Base-by-base conservation (phyloP, 2,797 vertebrate species). In the Characodon lateralis region DNA sequence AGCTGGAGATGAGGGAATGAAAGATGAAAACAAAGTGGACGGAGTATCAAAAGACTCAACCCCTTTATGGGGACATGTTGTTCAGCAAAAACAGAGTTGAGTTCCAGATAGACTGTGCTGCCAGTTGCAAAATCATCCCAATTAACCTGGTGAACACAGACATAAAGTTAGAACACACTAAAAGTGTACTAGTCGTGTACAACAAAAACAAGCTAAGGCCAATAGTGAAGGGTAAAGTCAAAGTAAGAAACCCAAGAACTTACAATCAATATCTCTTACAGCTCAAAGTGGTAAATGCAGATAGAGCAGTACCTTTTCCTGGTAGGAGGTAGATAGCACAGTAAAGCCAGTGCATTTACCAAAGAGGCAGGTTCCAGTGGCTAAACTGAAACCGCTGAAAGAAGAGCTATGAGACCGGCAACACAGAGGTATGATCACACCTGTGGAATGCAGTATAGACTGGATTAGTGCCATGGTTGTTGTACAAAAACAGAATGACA, bases 361-460 rank as follows among this genome's bases (percentile, higher is more conserved):
- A 69, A 74, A 73, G 31, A 66, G 71, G 70, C 7, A 0, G 35
- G 41, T 77, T 31, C 70, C 74, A 51, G 61, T 79, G 16, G 26
- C 43, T 28, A n/a, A 69, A 20, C 72, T 78, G 77, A 71, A 80
- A 65, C 73, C 28, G 1, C 69, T 76, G 28, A 69, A 73, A 66
- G 66, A 70, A 8, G 28, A 79, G 5, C 68, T 41, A 0, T 0
- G 48, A 16, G 46, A 73, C 20, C 51, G 68, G 10, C 50, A 70
- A 65, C 41, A 20, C 39, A 79, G 73, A 66, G 46, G 2, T 2
- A 75, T 82, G 0, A 77, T 82, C 12, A 58, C n/a, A 2, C 65
- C 80, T 13, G 39, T 65, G 12, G 73, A 72, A 68, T 39, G 68
- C 31, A 78, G 58, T 58, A 78, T 73, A 48, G 69, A 83, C 24